Percentiles rank a stretch among this genome's conserved stretches.
Evolutionary conservation across 1,140 invertebrate genomes (phyloP).

Genomic region (Conopomorpha cramerella): DNA sequence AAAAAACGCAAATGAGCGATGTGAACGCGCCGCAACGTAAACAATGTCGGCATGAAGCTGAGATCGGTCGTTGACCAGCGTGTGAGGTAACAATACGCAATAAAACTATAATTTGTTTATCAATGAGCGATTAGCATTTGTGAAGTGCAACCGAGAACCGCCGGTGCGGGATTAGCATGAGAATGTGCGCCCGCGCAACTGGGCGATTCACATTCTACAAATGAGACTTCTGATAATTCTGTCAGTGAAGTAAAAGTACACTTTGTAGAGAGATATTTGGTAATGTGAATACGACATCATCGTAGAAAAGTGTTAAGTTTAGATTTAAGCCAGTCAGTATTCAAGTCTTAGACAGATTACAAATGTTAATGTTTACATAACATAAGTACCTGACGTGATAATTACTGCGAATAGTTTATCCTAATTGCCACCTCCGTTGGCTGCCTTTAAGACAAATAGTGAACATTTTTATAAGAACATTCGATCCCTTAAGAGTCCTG

Average conservation of each 20-base stretch:
- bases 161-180: constrained; percentile 34
- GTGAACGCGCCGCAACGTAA: too few species aligned
- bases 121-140: constrained; percentile 54
- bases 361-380: background rate
- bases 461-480: too few species aligned
- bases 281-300: background rate
- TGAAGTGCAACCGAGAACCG: constrained; percentile 23
- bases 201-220: background rate
- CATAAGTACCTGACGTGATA: too few species aligned
- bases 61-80: background rate
- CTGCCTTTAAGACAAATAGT: too few species aligned
- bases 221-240: background rate
- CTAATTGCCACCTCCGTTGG: too few species aligned
- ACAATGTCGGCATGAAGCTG: too few species aligned
- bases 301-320: background rate
- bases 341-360: background rate
- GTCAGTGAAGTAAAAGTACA: background rate
- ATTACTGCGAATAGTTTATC: too few species aligned
- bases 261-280: background rate
- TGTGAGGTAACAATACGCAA: constrained; percentile 35
- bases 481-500: too few species aligned
- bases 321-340: background rate
- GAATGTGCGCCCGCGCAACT: constrained; percentile 28
- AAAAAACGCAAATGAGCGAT: too few species aligned
- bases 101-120: constrained; percentile 56